Base-by-base conservation (phyloP, 2,888 invertebrate genomes). In the Mimachlamys varia region DNA sequence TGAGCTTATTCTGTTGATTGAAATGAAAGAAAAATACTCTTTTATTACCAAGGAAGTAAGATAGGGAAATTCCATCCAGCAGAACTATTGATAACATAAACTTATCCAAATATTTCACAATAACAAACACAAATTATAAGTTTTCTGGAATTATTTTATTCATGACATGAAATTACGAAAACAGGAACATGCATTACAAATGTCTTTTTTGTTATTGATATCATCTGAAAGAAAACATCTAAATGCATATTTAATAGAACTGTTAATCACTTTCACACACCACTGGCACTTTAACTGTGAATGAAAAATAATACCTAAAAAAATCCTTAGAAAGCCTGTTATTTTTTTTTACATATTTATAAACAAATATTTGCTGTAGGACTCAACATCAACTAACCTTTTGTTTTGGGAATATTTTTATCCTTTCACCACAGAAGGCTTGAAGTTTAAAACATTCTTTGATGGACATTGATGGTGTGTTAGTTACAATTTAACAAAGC, bases 171-270 rank as follows among this genome's bases (percentile, higher is more conserved):
- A 17, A 58, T 13, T 17, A 58, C n/a, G 76, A 33, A 76, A 76
- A 76, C 76, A 33, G 27, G 12, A 76, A 76, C 76, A 76, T 76
- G 76, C 76, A 76, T 76, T 76, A 76, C 76, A 76, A 76, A 33
- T 76, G 76, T n/a, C 44, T 44, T 44, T 76, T 76, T 76, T 33
- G 13, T 27, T 27, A 33, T 76, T 27, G 12, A n/a, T 53, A 12
- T 33, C 76, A 12, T 33, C 33, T 76, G 76, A 27, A 76, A 76
- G 33, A 76, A 27, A 33, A 12, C 76, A 76, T 76, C 76, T 76
- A 76, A 27, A 76, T 76, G 76, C 76, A 62, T 76, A 76, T 76
- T 15, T 27, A 33, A 13, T n/a, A 58, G 3, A 58, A 7, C 76
- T 76, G 33, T 76, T 27, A 27, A 76, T 76, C 76, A 33, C 76